phyloP scores from a whole-genome alignment of 2,888 invertebrate genomes.

The Chymomyza caudatula region DNA sequence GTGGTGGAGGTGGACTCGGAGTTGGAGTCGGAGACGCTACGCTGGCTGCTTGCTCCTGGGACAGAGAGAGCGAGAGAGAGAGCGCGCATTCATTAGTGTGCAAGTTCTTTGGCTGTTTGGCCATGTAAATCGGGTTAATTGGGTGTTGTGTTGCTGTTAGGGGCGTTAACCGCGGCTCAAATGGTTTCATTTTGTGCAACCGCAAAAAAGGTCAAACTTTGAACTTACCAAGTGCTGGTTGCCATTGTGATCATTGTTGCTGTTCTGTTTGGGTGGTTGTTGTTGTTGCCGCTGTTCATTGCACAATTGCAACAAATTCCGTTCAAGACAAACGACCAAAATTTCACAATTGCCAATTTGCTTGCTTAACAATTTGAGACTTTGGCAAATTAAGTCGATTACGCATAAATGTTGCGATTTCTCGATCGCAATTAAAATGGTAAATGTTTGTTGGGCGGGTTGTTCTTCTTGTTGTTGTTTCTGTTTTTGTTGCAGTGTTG shows the following conservation, averaged over 20 bases:
- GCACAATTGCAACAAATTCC: slow-evolving; percentile 71
- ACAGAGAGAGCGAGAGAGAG: slow-evolving; percentile 17
- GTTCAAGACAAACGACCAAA: slow-evolving; percentile 76
- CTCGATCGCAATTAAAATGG: slow-evolving; percentile 78
- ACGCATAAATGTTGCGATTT: slow-evolving; percentile 77
- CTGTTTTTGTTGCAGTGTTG: slow-evolving; percentile 36
- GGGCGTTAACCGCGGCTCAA: slow-evolving; percentile 62
- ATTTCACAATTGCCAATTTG: slow-evolving; percentile 78
- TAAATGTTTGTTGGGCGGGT: slow-evolving; percentile 74
- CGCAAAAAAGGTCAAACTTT: slow-evolving; percentile 57
- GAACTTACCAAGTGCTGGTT: slow-evolving; percentile 60
- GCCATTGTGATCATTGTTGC: slow-evolving; percentile 3
- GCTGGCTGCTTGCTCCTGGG: slow-evolving; percentile 22
- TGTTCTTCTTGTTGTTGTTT: slow-evolving; percentile 41
- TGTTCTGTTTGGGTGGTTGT: slow-evolving; percentile 36
- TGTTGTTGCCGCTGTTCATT: slow-evolving; percentile 53
- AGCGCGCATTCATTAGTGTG: slow-evolving; percentile 59
- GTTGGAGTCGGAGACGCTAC: slow-evolving; percentile 9
- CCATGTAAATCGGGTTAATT: slow-evolving; percentile 73
- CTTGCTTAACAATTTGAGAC: slow-evolving; percentile 77
- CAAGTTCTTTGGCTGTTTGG: slow-evolving; percentile 52
- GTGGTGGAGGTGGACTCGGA: slow-evolving; percentile 42
- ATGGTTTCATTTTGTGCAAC: slow-evolving; percentile 64
- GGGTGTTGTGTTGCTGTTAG: slow-evolving; percentile 57
- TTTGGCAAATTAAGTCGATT: slow-evolving; percentile 78